Conservation (phyloP, 2,797 vertebrate species). For the Decapterus maruadsi region DNA sequence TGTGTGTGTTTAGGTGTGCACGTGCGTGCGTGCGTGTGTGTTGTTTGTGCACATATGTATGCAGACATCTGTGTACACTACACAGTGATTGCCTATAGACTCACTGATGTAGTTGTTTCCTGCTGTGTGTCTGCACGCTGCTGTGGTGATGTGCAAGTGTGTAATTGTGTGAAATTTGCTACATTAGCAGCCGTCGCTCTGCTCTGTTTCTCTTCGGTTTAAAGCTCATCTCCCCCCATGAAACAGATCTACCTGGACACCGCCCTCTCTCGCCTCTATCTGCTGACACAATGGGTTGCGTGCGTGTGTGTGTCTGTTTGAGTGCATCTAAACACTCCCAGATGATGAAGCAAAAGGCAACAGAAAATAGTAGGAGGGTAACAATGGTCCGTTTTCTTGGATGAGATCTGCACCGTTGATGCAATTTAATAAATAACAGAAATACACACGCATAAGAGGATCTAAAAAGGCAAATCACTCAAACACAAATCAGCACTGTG, state of each 20-base stretch:
- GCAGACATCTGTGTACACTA: slow-evolving; percentile 31
- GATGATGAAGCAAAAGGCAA: slow-evolving; percentile 28
- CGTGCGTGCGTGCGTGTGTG: slow-evolving; percentile 5
- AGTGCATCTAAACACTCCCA: slow-evolving; percentile 3
- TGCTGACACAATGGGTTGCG: slow-evolving; percentile 32
- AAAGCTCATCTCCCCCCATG: slow-evolving; percentile 22
- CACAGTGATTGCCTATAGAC: slow-evolving; percentile 36
- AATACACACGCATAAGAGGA: slow-evolving; percentile 33
- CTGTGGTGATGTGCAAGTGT: slow-evolving; percentile 36
- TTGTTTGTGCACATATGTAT: slow-evolving; percentile 8
- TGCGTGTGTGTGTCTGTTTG: neutral
- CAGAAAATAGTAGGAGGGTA: slow-evolving; percentile 19
- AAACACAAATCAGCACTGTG: slow-evolving; percentile 48
- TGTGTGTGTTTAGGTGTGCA: slow-evolving; percentile 46
- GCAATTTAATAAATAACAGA: slow-evolving; percentile 55
- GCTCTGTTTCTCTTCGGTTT: slow-evolving; percentile 39
- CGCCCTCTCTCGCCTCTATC: slow-evolving; percentile 18
- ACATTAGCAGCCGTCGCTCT: slow-evolving; percentile 45
- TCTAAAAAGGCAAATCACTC: slow-evolving; percentile 26
- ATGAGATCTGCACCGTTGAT: slow-evolving; percentile 31
- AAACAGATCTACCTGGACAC: slow-evolving; percentile 53
- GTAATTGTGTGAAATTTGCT: slow-evolving; percentile 56
- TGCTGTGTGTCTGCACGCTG: slow-evolving; percentile 33
- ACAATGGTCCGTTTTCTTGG: slow-evolving; percentile 44
- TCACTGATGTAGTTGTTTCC: slow-evolving; percentile 46